phyloP scores from a whole-genome alignment of 2,113 vertebrate species.

The Eulemur macaco region DNA sequence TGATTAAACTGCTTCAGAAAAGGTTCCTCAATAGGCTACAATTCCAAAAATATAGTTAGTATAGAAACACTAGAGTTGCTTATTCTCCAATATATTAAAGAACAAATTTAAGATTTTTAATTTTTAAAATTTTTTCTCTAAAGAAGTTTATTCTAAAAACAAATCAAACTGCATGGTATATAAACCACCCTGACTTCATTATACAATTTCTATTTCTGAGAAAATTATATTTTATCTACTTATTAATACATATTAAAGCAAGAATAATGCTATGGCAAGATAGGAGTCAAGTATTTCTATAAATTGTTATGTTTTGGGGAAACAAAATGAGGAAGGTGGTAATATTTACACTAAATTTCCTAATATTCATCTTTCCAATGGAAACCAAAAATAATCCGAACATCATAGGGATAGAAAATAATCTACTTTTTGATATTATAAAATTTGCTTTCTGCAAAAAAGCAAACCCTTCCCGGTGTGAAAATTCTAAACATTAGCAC shows the following conservation, averaged over 20 bases:
- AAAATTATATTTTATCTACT: neutral
- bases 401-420: neutral
- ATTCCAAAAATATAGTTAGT: neutral
- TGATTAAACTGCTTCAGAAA: neutral
- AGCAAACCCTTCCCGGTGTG: neutral
- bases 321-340: slow-evolving; percentile 41
- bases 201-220: neutral
- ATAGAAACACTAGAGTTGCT: neutral
- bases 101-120: no score
- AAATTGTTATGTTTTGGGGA: neutral
- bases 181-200: neutral
- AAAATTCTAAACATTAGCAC: neutral
- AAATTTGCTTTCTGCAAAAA: slow-evolving; percentile 1
- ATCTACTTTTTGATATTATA: neutral
- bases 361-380: neutral
- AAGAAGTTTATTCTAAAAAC: neutral
- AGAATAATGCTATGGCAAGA: neutral
- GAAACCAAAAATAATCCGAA: slow-evolving; percentile 34
- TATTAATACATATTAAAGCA: neutral
- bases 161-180: neutral
- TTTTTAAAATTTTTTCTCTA: neutral
- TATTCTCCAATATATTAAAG: neutral
- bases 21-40: neutral
- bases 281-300: neutral
- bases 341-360: neutral